Evolutionary conservation across 92 coral and sea anemone genomes (phyloP).

Genomic region (Epizoanthus stellaris): DNA sequence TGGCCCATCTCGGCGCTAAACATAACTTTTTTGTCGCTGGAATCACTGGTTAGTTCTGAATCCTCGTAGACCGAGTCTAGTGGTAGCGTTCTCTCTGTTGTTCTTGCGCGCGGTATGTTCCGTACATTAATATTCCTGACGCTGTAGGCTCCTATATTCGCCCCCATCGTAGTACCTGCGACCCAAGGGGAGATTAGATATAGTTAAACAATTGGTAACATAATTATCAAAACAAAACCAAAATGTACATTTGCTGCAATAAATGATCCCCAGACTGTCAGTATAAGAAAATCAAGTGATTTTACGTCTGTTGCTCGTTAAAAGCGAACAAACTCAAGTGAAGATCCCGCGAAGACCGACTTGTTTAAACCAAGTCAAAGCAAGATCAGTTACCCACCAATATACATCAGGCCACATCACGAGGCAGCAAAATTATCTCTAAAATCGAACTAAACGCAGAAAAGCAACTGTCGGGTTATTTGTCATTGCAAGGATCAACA

Average conservation of each 20-base stretch:
- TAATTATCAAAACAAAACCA: not conserved
- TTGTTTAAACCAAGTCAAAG: not conserved
- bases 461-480: not conserved
- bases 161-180: conserved; percentile 31
- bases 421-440: not conserved
- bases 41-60: conserved; percentile 34
- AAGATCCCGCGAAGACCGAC: too few species aligned
- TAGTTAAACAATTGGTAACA: too few species aligned
- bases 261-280: too few species aligned
- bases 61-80: conserved; percentile 18
- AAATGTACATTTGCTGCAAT: too few species aligned
- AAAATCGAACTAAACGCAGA: not conserved
- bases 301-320: too few species aligned
- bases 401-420: not conserved
- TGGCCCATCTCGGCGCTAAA: conserved; percentile 43
- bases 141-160: conserved; percentile 40
- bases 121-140: conserved; percentile 28
- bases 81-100: conserved; percentile 10
- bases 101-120: conserved; percentile 7
- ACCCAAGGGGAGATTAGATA: not conserved
- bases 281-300: too few species aligned
- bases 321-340: too few species aligned
- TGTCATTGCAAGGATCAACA: not conserved
- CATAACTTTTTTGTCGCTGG: conserved; percentile 35
- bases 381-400: not conserved